phyloP scores from a whole-genome alignment of 1,140 invertebrate species.

The Drosophila seguyi region DNA sequence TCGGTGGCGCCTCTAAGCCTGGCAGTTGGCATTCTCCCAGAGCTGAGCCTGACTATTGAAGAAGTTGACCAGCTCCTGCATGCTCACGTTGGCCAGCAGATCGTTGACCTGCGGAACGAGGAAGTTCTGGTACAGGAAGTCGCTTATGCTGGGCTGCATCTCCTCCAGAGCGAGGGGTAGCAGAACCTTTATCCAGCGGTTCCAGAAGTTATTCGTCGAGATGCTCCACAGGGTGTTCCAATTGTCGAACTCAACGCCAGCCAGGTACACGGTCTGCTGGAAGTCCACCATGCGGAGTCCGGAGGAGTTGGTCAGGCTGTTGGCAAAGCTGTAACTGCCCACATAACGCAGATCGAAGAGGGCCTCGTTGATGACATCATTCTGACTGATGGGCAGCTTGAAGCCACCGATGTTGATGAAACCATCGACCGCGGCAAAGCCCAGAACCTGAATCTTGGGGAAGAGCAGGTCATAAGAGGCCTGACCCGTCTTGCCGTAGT shows the following conservation, averaged over 20 bases:
- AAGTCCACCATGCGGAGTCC: too few species aligned
- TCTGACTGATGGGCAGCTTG: slow-evolving; percentile 31
- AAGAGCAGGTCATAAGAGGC: slow-evolving; percentile 56
- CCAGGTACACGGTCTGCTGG: slow-evolving; percentile 56
- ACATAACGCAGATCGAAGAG: slow-evolving; percentile 62
- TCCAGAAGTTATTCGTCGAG: slow-evolving; percentile 58
- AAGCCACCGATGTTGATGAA: slow-evolving; percentile 42
- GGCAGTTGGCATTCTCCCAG: slow-evolving; percentile 14
- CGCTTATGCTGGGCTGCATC: slow-evolving; percentile 43
- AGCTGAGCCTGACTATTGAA: not conserved
- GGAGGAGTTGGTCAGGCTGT: too few species aligned
- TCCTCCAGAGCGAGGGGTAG: slow-evolving; percentile 25
- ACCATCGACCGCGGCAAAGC: slow-evolving; percentile 47
- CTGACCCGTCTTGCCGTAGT: slow-evolving; percentile 35
- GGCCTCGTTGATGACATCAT: slow-evolving; percentile 57
- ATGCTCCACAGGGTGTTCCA: slow-evolving; percentile 65
- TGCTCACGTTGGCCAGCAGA: slow-evolving; percentile 30
- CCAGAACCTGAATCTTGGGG: slow-evolving; percentile 53
- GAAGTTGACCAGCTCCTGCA: slow-evolving; percentile 50
- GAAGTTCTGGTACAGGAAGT: slow-evolving; percentile 25
- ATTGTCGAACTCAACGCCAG: slow-evolving; percentile 46
- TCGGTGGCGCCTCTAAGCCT: not conserved
- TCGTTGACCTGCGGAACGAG: slow-evolving; percentile 47
- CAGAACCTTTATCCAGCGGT: slow-evolving; percentile 19
- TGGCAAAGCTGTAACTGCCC: slow-evolving; percentile 56